Conservation (phyloP, 1,140 invertebrate species). For the Atta texana region DNA sequence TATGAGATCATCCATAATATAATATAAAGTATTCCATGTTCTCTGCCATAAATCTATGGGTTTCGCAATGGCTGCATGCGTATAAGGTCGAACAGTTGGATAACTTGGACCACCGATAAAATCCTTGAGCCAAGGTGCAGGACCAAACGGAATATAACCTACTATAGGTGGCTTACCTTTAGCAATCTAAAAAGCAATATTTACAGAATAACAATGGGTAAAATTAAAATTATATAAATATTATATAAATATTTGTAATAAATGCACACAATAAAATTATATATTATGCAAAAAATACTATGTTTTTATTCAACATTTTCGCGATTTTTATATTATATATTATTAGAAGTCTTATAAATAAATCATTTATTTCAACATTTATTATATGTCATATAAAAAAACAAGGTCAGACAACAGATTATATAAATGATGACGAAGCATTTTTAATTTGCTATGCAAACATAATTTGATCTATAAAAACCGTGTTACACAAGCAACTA, state of each 20-base stretch:
- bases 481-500: too few species aligned
- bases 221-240: not conserved
- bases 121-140: constrained; percentile 48
- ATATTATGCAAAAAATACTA: too few species aligned
- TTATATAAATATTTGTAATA: not conserved
- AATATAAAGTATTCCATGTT: constrained; percentile 42
- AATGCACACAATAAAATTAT: too few species aligned
- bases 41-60: constrained; percentile 32
- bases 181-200: constrained; percentile 30
- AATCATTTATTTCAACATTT: too few species aligned
- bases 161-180: constrained; percentile 47
- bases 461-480: too few species aligned
- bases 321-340: too few species aligned
- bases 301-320: too few species aligned
- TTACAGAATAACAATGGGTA: not conserved
- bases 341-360: too few species aligned
- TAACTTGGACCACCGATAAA: constrained; percentile 42
- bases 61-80: not conserved
- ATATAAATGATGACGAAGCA: too few species aligned
- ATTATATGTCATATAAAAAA: too few species aligned
- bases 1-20: constrained; percentile 6
- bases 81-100: constrained; percentile 42
- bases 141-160: constrained; percentile 37
- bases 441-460: too few species aligned
- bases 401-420: too few species aligned